Percentiles rank a stretch among this genome's conserved stretches.
Evolutionary conservation across 1,140 invertebrate species (phyloP).

Genomic region (Schlechtendalia chinensis): DNA sequence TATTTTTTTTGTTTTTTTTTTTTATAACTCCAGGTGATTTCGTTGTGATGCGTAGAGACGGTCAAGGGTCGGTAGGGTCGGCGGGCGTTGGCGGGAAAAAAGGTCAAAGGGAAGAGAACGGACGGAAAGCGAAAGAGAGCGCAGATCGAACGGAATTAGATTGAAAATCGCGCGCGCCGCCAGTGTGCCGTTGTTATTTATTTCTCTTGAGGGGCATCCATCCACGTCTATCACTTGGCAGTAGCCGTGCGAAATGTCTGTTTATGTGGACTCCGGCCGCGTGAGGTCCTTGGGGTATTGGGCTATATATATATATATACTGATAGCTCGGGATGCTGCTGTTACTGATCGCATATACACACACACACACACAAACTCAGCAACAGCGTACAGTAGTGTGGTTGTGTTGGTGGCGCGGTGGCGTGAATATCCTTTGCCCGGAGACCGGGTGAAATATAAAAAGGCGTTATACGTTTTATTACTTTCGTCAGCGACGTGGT

Average conservation of each 20-base stretch:
- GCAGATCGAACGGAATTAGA: conserved; percentile 38
- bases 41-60: neutral
- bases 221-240: conserved; percentile 46
- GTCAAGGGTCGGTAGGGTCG: neutral
- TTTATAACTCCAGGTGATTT: conserved; percentile 21
- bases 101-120: neutral
- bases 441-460: neutral
- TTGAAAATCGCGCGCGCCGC: conserved; percentile 27
- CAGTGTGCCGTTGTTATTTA: conserved; percentile 21
- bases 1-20: no score
- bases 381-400: neutral
- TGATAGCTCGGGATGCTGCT: neutral
- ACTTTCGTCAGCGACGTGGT: neutral
- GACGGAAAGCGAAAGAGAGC: neutral
- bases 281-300: conserved; percentile 15
- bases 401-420: no score
- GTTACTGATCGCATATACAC: neutral
- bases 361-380: no score
- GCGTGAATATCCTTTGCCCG: neutral
- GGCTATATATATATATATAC: no score
- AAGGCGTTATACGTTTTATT: conserved; percentile 10
- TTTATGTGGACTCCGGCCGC: conserved; percentile 21
- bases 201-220: conserved; percentile 42
- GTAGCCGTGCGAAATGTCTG: conserved; percentile 36
- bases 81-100: neutral